Conservation (phyloP, 2,888 invertebrate genomes). For the Lasius fuliginosus region DNA sequence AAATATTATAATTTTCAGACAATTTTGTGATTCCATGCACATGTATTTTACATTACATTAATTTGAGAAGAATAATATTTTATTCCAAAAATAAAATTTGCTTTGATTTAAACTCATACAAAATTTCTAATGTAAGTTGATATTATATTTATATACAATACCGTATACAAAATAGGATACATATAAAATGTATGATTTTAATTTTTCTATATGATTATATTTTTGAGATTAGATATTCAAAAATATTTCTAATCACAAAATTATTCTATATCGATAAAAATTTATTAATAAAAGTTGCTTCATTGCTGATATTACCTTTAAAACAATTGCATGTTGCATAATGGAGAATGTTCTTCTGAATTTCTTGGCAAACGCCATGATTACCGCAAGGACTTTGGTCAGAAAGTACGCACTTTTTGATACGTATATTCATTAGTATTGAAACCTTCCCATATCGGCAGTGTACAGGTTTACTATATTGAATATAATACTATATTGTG, state of each 20-base stretch:
- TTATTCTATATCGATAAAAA: background rate
- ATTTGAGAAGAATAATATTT: background rate
- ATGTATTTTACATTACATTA: background rate
- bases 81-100: background rate
- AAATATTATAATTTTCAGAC: slow-evolving; percentile 32
- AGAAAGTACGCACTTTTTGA: slow-evolving; percentile 85
- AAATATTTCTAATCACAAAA: background rate
- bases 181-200: background rate
- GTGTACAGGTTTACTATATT: slow-evolving; percentile 79
- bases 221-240: background rate
- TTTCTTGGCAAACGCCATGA: slow-evolving; percentile 86
- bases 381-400: slow-evolving; percentile 85
- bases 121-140: no score
- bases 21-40: background rate
- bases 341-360: slow-evolving; percentile 86
- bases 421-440: slow-evolving; percentile 85
- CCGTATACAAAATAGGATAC: no score
- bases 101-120: background rate
- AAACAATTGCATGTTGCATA: slow-evolving; percentile 87
- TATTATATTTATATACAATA: no score
- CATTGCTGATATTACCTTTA: slow-evolving; percentile 80
- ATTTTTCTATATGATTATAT: background rate
- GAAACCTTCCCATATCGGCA: slow-evolving; percentile 85
- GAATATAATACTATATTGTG: slow-evolving; percentile 6
- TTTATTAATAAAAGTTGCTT: background rate